phyloP scores from a whole-genome alignment of 2,113 vertebrate species.

The Cacatua alba region DNA sequence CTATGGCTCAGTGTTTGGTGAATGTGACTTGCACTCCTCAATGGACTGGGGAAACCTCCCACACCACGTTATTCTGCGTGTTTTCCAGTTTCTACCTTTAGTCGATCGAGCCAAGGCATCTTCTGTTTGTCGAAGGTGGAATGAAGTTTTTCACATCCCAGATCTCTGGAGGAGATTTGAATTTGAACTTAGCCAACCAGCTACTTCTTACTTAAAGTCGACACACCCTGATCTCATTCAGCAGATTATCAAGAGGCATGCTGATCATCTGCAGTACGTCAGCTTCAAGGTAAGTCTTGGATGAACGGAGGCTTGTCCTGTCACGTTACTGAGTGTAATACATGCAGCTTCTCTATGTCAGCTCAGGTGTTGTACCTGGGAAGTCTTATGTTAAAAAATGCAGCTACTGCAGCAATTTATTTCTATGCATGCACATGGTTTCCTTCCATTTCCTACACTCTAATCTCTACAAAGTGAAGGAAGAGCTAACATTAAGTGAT shows the following conservation, averaged over 20 bases:
- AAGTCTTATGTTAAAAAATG: not conserved
- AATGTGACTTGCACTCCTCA: not conserved
- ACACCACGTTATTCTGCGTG: conserved; percentile 79
- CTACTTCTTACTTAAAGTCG: conserved; percentile 88
- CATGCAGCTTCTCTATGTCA: not conserved
- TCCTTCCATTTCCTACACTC: not conserved
- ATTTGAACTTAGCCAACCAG: conserved; percentile 90
- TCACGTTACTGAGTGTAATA: not conserved
- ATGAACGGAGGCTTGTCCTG: not conserved
- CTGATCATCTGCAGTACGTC: conserved; percentile 87
- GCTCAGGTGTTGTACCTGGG: not conserved
- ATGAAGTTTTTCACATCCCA: conserved; percentile 88
- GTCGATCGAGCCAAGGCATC: conserved; percentile 85
- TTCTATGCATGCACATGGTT: fast-evolving
- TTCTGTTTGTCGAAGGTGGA: conserved; percentile 87
- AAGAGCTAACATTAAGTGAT: fast-evolving
- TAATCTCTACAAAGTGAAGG: not conserved
- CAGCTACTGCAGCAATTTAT: not conserved
- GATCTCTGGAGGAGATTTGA: conserved; percentile 92
- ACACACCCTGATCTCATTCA: conserved; percentile 92
- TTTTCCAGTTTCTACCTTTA: conserved; percentile 88
- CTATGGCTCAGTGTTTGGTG: not conserved
- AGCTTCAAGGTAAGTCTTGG: conserved; percentile 85
- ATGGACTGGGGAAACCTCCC: conserved; percentile 85
- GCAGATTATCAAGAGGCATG: conserved; percentile 90